Evolutionary conservation across 2,888 invertebrate species (phyloP), one percentile per base, ranked within the genome.

Genomic region (Epiblema foenella): DNA sequence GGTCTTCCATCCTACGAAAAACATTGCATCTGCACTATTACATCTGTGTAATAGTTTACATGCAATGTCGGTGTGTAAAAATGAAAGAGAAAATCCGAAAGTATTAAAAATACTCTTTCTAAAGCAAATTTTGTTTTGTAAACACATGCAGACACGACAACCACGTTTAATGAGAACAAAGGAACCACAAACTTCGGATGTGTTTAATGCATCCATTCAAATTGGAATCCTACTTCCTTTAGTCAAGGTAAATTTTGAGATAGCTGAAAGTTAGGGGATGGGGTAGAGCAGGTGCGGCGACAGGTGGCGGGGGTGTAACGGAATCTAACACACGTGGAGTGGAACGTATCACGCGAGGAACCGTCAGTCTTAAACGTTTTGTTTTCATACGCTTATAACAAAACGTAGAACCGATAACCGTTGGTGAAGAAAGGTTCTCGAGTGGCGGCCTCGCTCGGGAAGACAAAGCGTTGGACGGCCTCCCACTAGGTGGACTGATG

Each of bases 231-330:
- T 24, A 39, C 5, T 24, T 11, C 24, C 1, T 24, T 64, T n/a
- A 1, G 24, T 39, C 54, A 64, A 64, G 15, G 39, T 15, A 5
- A 18, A n/a, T 52, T 64, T 64, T 54, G 15, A 7, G 33, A 20
- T 9, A 24, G 10, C 10, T 11, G 39, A 24, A 24, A 11, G 11
- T 8, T 29, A 62, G 29, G 62, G 62, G 60, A 46, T 24, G 54
- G 46, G 63, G 37, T 37, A 29, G 39, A 39, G 20, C 64, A 64
- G 64, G 64, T 64, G 64, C 18, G 37, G 3, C 11, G 64, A 64
- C 64, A 64, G 64, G 64, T 64, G 63, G 60, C 11, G 59, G 3
- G 60, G 29, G 52, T 52, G 33, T 39, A 64, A 64, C 64, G 64
- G 54, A 63, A 52, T 64, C 37, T 39, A 54, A 51, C 52, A 39